Base-by-base conservation (phyloP, 2,113 vertebrate species). In the Indicator indicator region DNA sequence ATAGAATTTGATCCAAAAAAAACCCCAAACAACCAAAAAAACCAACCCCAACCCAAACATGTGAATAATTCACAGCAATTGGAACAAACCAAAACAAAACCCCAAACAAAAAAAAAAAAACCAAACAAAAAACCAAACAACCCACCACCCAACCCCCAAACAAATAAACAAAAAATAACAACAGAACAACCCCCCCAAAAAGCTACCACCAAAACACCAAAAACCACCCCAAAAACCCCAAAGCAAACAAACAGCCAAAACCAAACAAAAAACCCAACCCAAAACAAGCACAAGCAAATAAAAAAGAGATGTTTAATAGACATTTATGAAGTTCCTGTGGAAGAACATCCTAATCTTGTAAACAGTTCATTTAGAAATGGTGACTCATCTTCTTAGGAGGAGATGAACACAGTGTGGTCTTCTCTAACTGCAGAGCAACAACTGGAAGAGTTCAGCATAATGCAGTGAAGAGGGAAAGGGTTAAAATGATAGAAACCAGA, bases 401-500 rank as follows among this genome's bases (percentile, higher is more conserved):
- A 83, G 73, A 33, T 58, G 55, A 91, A 63, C 52, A 52, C n/a
- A 32, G 42, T 62, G 16, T 73, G 68, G 62, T 89, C 68, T 90
- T 85, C 8, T 33, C 26, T 86, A 92, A 87, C 83, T 90, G 19
- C 73, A 86, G 72, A 88, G 64, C 52, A 76, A 42, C 48, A 65
- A 59, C 54, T 71, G 60, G 55, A 58, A 63, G 44, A 85, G 38
- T 81, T 93, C 65, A 72, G 11, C 36, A 62, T 79, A 93, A 75
- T 62, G 58, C 83, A 91, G 95, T 95, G 76, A 88, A 72, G 79
- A 93, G 26, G 19, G 56, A 74, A 91, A 95, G 83, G 65, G 79
- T 95, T 96, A 95, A 95, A 93, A 72, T 89, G 64, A 86, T 75
- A 56, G 62, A 93, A 96, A 95, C 54, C 83, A 94, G 93, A 89